Base-by-base conservation (phyloP, 2,888 invertebrate genomes). In the Agrochola litura region DNA sequence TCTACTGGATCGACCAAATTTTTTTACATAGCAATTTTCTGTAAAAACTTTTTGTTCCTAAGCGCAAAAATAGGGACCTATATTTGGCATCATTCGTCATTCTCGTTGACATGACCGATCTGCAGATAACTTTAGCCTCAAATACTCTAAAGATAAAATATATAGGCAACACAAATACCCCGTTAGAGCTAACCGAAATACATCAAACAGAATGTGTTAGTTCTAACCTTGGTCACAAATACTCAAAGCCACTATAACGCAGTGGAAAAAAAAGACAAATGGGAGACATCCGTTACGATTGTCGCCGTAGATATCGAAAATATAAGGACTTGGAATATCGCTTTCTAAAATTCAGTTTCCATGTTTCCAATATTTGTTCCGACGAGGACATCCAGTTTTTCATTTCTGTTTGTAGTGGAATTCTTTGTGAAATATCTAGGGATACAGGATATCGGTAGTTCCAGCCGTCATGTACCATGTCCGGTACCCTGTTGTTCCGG, bases 81-180 rank as follows among this genome's bases (percentile, higher is more conserved):
- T 30, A 49, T 78, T 70, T 16, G 19, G 9, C 30, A 64, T 43
- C 43, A 79, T 65, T 65, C 56, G 49, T 79, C 64, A 52, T 52
- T 6, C 30, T 64, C 6, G 10, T 22, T 65, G 66, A 70, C 81
- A 43, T 65, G 68, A 69, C 6, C 1, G 73, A 77, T 78, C 41
- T 63, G 14, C 10, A 6, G n/a, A 63, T 58, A 14, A 69, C 25
- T 81, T 65, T 52, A 30, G n/a, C 12, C 6, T 52, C 3, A 52
- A 52, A 2, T 19, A 52, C 19, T 52, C 52, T 19, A 22, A 19
- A 52, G 52, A 52, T 41, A 46, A 49, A 65, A 81, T 8, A 49
- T 22, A 64, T 56, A 10, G 63, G 56, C 2, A 37, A 56, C 58
- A 52, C 12, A 41, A 25, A 46, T 41, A 37, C 25, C 19, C 19